Evolutionary conservation across 2,888 invertebrate genomes (phyloP).

Genomic region (Axea sp.): DNA sequence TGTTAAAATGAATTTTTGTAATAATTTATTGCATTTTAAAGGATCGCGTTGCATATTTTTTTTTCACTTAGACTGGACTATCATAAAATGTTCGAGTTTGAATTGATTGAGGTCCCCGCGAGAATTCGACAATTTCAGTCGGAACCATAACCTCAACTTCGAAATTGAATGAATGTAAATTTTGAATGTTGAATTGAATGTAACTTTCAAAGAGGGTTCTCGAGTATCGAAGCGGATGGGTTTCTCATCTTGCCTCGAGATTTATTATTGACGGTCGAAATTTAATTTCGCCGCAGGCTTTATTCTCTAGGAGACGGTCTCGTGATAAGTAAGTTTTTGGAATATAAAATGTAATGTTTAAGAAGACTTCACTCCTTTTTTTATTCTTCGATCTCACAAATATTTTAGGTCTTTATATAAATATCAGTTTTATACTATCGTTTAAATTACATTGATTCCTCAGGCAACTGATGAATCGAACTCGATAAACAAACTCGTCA

Average conservation of each 20-base stretch:
- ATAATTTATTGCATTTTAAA: no score
- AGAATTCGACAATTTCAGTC: constrained; percentile 38
- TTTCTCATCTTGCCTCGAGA: constrained; percentile 15
- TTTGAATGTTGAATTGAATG: constrained; percentile 44
- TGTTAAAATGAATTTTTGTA: no score
- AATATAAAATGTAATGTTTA: constrained; percentile 45
- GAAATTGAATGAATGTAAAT: constrained; percentile 48
- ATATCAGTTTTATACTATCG: no score
- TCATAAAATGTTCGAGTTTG: not conserved
- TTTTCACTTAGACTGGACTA: no score
- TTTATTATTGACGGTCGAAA: constrained; percentile 49
- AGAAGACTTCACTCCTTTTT: not conserved
- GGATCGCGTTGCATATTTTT: no score
- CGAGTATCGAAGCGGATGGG: constrained; percentile 9
- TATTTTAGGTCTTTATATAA: no score
- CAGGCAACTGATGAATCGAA: no score
- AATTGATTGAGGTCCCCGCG: constrained; percentile 34
- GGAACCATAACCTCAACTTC: constrained; percentile 29
- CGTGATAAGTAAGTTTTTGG: constrained; percentile 22
- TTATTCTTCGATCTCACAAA: no score
- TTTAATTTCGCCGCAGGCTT: constrained; percentile 37
- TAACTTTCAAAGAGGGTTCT: constrained; percentile 37
- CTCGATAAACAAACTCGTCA: no score
- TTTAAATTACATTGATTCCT: no score
- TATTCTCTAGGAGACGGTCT: constrained; percentile 3